Conservation (phyloP, 2,797 vertebrate genomes). For the Galagoides demidoff region DNA sequence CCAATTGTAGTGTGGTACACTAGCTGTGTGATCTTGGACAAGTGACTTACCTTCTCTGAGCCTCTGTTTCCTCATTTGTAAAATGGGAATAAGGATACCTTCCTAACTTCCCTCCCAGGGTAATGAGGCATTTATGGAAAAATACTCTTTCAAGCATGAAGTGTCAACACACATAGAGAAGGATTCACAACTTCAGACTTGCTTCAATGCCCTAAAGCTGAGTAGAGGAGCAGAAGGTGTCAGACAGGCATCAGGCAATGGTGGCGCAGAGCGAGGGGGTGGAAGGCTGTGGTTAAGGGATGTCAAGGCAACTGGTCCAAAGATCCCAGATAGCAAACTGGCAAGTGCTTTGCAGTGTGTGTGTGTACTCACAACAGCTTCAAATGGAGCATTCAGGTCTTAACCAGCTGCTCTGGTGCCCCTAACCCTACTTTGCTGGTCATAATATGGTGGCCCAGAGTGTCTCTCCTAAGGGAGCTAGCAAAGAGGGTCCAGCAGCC, state of each 20-base stretch:
- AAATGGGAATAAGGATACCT: not conserved
- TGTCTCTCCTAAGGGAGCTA: not conserved
- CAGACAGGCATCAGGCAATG: constrained; percentile 12
- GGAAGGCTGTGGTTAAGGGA: not conserved
- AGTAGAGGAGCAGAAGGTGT: constrained; percentile 24
- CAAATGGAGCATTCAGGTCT: not conserved
- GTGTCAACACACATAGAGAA: not conserved
- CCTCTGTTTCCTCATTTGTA: not conserved
- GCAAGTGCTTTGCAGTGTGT: not conserved
- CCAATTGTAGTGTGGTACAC: not conserved
- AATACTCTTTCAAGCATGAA: not conserved
- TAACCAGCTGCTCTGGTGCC: not conserved
- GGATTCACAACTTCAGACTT: not conserved
- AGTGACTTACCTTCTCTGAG: not conserved
- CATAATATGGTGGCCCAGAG: not conserved
- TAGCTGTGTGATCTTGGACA: not conserved
- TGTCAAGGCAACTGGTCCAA: constrained; percentile 53
- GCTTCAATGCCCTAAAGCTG: not conserved
- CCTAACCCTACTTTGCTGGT: not conserved
- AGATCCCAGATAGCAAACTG: constrained; percentile 2
- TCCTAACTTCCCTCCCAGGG: not conserved
- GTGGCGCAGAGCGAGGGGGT: not conserved
- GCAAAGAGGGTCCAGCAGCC: not conserved
- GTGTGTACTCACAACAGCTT: not conserved
- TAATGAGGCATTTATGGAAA: not conserved